These are phyloP conservation scores for Diadumene lineata DNA, from an alignment of 92 coral and sea anemone genomes.

Conservation along the genomic window DNA sequence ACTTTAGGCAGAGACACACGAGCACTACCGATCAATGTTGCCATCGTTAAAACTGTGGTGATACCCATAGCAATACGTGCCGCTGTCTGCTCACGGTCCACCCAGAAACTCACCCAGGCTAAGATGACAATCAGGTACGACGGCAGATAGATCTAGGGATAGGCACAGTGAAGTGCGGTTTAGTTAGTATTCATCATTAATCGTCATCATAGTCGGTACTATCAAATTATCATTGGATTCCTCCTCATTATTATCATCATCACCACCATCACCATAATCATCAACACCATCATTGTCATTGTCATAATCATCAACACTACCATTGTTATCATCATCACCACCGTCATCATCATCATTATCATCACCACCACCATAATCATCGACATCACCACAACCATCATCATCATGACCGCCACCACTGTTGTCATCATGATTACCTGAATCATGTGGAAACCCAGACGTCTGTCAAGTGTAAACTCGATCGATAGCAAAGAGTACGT, in stretches of 20 bases:
- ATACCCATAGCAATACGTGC: constrained; percentile 94
- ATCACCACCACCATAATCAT: background rate
- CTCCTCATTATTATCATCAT: no score
- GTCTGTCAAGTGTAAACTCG: constrained; percentile 66
- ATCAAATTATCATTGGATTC: no score
- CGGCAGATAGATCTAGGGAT: constrained; percentile 75
- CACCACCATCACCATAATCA: no score
- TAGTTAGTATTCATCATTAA: no score
- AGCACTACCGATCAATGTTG: constrained; percentile 88
- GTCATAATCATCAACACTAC: no score
- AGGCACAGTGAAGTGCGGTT: background rate
- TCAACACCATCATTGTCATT: no score
- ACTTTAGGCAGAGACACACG: constrained; percentile 84
- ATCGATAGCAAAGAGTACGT: constrained; percentile 65
- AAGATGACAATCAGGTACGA: constrained; percentile 75
- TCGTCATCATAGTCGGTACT: no score
- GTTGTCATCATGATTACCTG: constrained; percentile 48
- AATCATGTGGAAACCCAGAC: constrained; percentile 86
- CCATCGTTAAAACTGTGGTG: constrained; percentile 92
- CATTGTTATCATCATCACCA: no score
- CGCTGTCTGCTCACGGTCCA: constrained; percentile 88
- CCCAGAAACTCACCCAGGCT: constrained; percentile 96
- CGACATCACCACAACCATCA: background rate
- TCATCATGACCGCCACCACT: background rate
- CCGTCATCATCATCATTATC: background rate